Conservation (phyloP, 2,888 invertebrate species). For the Pinctada fucata region DNA sequence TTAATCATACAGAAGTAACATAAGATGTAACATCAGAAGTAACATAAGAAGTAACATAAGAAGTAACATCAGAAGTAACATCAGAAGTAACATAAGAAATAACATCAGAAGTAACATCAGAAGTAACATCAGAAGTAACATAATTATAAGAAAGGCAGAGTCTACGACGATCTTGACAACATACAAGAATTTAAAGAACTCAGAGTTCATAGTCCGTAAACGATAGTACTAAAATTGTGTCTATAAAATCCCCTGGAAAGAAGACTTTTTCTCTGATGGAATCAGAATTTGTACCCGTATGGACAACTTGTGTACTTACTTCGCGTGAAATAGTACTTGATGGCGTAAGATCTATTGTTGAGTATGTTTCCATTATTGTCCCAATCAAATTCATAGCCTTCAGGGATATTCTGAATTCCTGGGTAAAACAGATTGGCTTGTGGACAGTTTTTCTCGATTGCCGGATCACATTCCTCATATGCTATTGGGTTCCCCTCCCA, state of each 20-base stretch:
- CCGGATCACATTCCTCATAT: not conserved
- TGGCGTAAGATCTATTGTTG: not conserved
- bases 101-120: not conserved
- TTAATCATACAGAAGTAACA: too few relatives aligned
- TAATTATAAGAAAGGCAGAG: not conserved
- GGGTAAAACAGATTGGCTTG: not conserved
- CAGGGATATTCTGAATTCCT: not conserved
- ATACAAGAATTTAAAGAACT: not conserved
- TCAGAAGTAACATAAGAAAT: too few relatives aligned
- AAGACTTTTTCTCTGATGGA: not conserved
- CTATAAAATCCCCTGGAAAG: too few relatives aligned
- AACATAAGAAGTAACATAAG: too few relatives aligned
- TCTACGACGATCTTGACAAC: too few relatives aligned
- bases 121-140: not conserved
- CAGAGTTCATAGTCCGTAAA: not conserved
- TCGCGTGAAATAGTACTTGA: conserved; percentile 1
- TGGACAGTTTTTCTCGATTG: not conserved
- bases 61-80: too few relatives aligned
- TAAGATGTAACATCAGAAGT: too few relatives aligned
- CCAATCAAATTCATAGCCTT: not conserved
- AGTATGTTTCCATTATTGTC: not conserved
- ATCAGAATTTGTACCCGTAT: not conserved
- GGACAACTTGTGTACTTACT: not conserved
- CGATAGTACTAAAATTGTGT: too few relatives aligned
- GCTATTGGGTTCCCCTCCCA: not conserved